A percentile compares a stretch with the other conserved stretches of the same genome.
phyloP scores from a whole-genome alignment of 2,113 vertebrate genomes.

The Perca schrenkii region DNA sequence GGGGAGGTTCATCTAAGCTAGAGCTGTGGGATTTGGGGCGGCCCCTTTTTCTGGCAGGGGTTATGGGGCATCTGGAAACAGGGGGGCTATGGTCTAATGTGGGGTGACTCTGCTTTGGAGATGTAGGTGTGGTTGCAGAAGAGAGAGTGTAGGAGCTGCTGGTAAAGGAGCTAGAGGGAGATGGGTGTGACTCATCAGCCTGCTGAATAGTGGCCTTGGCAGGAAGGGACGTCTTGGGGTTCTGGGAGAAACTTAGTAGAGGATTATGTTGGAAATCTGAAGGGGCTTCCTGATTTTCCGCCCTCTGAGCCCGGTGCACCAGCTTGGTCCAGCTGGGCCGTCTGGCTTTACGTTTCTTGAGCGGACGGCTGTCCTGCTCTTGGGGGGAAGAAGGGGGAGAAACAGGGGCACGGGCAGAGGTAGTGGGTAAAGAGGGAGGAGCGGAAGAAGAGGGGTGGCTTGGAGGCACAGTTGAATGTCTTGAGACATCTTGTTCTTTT shows the following conservation, averaged over 20 bases:
- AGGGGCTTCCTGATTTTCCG: constrained; percentile 69
- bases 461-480: constrained; percentile 63
- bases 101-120: constrained; percentile 67
- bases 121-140: constrained; percentile 66
- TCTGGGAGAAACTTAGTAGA: constrained; percentile 60
- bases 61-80: constrained; percentile 56
- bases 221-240: constrained; percentile 61
- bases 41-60: constrained; percentile 86
- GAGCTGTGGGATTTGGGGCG: constrained; percentile 82
- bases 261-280: constrained; percentile 68
- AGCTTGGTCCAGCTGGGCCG: constrained; percentile 93
- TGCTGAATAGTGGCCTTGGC: constrained; percentile 58
- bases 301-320: constrained; percentile 83
- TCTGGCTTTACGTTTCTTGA: constrained; percentile 93
- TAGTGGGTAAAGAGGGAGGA: constrained; percentile 52
- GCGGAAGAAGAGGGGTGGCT: constrained; percentile 59
- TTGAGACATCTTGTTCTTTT: constrained; percentile 75
- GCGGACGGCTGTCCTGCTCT: constrained; percentile 87
- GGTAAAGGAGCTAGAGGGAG: constrained; percentile 36
- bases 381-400: constrained; percentile 60
- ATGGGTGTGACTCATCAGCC: constrained; percentile 63
- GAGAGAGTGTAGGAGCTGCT: constrained; percentile 54
- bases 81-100: constrained; percentile 50
- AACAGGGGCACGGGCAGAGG: constrained; percentile 50
- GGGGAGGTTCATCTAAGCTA: constrained; percentile 59